Percentiles rank a stretch among this genome's conserved stretches.
These are phyloP conservation scores for Notamacropus eugenii DNA, from an alignment of 2,797 vertebrate species.

Conservation along the genomic window DNA sequence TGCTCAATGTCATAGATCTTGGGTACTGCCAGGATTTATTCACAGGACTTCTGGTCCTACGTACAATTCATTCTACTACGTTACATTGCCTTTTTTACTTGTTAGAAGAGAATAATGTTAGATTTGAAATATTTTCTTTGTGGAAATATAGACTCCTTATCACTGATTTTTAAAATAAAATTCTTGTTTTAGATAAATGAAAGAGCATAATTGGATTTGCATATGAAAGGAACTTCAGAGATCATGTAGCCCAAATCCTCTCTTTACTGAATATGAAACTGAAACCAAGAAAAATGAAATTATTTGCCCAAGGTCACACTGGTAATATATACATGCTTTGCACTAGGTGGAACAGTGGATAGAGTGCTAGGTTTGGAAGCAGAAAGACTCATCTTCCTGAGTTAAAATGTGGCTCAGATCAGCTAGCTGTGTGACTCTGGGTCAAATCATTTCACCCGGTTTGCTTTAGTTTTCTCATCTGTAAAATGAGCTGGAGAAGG, in stretches of 20 bases:
- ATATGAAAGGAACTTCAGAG: not conserved
- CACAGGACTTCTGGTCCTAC: not conserved
- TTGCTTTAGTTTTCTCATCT: not conserved
- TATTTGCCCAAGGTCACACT: not conserved
- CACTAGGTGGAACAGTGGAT: not conserved
- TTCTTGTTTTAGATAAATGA: slow-evolving; percentile 18
- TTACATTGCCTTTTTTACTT: not conserved
- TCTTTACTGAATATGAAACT: slow-evolving; percentile 4
- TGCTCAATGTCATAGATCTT: not conserved
- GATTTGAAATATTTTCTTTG: not conserved
- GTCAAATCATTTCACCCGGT: not conserved
- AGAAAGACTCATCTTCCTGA: not conserved
- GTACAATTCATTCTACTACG: not conserved
- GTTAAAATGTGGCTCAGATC: not conserved
- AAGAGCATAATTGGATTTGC: not conserved
- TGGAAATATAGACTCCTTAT: not conserved
- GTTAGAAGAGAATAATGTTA: not conserved
- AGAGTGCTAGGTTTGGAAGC: not conserved
- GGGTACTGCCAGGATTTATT: not conserved
- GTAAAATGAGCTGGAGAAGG: not conserved
- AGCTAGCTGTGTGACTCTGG: not conserved
- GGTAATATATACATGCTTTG: not conserved
- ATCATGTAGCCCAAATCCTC: not conserved
- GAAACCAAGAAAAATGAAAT: not conserved
- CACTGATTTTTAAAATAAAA: slow-evolving; percentile 4